Evolutionary conservation across 2,888 invertebrate genomes (phyloP), one percentile per base, ranked within the genome.

Genomic region (Athalia rosae): DNA sequence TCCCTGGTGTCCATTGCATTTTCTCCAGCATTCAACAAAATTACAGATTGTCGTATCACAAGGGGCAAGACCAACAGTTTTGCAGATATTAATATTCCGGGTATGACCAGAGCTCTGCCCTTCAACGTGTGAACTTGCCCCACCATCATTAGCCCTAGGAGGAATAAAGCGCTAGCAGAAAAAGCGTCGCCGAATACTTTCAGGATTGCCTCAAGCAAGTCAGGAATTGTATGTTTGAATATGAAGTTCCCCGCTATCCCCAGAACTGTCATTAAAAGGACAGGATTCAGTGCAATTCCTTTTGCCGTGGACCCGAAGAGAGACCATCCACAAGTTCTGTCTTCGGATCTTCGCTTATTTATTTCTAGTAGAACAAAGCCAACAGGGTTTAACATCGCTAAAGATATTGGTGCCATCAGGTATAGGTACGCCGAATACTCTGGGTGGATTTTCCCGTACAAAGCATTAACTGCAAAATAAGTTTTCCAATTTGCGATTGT

Each of bases 341-440:
- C 77, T 77, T 85, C 82, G 15, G 78, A 77, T 69, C 90, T 91
- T 79, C 92, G 92, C 85, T 93, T 94, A 79, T 93, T 92, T 64
- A 98, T 93, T 91, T 99, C 98, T 93, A 99, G 93, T 79, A 98
- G 89, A 4, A 97, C 91, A 89, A 98, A 97, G 41, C 97, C 97
- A 81, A 98, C 92, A 0, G 98, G 98, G 90, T 99, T 99, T 45
- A 99, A 91, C 83, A 98, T 94, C 0, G 97, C 96, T 80, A 99
- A 91, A 61, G 97, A 98, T 87, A 98, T 97, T 0, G 99, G 99
- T 8, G 98, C 97, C 93, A 98, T 94, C 73, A 99, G 91, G 88
- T 98, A 99, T 66, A 99, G 91, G 89, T 98, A 99, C 0, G 95
- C 93, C 0, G 96, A 94, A 91, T 96, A 98, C 85, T 98, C 97